Base-by-base conservation (phyloP, 2,113 vertebrate species). In the Dendrocopos noguchii region DNA sequence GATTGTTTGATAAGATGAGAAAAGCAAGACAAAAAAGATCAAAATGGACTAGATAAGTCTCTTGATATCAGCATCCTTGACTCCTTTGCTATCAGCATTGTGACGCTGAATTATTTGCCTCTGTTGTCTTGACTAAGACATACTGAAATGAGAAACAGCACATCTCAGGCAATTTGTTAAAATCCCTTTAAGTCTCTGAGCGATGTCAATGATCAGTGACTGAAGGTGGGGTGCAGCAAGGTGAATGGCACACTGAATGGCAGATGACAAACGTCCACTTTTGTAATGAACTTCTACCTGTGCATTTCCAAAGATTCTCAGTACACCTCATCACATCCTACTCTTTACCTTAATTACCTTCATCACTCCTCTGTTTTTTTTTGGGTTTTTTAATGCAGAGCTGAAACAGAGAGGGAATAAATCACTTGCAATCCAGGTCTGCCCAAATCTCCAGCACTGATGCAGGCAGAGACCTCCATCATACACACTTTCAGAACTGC, bases 31-130 rank as follows among this genome's bases (percentile, higher is more conserved):
- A 92, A 90, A 87, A 72, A 68, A 73, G 21, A 90, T 79, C 47
- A 86, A 87, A 94, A 85, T 87, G 91, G 65, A 87, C 79, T 80
- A 83, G 72, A 81, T 90, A 94, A 93, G 74, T 92, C 87, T 92
- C 65, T 89, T 92, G 60, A 46, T 87, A 90, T 89, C 89, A 94
- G 65, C 78, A 85, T 90, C 79, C 85, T 60, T 71, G 47, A 53
- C 56, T 91, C 3, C 4, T 52, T 66, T 70, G 75, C 79, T 85
- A 74, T 77, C 87, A 92, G 81, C 65, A 80, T 46, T 87, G 47
- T 67, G 50, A 87, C 87, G 80, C n/a, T 89, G 68, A 90, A 93
- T 83, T 87, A 64, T 83, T 92, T 92, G 72, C 44, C 68, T 61
- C 79, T 89, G 39, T 89, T 92, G 71, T 74, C 81, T 93, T 80